Evolutionary conservation across 2,797 vertebrate species (phyloP).

Genomic region (Bufotes viridis): DNA sequence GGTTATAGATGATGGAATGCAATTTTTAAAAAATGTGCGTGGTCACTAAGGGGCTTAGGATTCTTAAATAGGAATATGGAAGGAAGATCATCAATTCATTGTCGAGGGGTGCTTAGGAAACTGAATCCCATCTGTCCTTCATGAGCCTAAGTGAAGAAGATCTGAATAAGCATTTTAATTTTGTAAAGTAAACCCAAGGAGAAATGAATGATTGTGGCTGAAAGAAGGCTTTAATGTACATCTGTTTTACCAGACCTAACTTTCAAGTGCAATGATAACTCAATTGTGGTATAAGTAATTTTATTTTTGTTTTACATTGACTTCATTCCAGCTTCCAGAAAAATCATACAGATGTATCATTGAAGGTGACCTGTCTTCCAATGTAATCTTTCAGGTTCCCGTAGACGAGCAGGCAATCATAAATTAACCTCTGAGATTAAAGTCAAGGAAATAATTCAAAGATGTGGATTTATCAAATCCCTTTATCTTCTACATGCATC

Average conservation of each 20-base stretch:
- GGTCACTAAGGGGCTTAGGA: no score
- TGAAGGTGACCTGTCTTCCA: slow-evolving; percentile 65
- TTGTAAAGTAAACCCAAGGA: slow-evolving; percentile 64
- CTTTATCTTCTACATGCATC: slow-evolving; percentile 64
- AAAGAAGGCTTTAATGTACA: slow-evolving; percentile 61
- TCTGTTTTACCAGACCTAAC: slow-evolving; percentile 62
- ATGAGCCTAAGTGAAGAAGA: not conserved
- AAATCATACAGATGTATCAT: slow-evolving; percentile 65
- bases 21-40: no score
- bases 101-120: not conserved
- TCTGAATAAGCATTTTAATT: slow-evolving; percentile 45
- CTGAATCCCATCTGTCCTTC: slow-evolving; percentile 2
- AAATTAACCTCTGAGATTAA: slow-evolving; percentile 65
- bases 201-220: slow-evolving; percentile 60
- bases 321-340: slow-evolving; percentile 65
- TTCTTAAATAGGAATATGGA: not conserved
- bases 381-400: slow-evolving; percentile 61
- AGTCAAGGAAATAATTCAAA: slow-evolving; percentile 73
- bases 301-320: slow-evolving; percentile 66
- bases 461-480: slow-evolving; percentile 71
- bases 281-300: slow-evolving; percentile 62
- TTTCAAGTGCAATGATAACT: slow-evolving; percentile 58
- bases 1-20: no score
- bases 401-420: slow-evolving; percentile 63
- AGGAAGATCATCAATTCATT: not conserved